phyloP scores from a whole-genome alignment of 2,113 vertebrate species.

The Emydocephalus ijimae region DNA sequence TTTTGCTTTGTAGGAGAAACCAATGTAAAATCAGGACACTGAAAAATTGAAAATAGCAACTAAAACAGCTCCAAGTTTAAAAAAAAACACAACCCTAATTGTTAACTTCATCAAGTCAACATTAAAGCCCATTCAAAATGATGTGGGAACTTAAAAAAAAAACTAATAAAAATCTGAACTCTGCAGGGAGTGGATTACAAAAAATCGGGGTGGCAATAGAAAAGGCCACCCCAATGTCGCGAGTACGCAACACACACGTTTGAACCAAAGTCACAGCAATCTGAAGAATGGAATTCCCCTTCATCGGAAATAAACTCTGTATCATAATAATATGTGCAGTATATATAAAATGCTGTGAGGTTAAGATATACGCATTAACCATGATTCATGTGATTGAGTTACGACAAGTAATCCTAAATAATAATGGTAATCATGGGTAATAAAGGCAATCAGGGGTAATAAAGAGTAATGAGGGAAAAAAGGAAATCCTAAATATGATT shows the following conservation, averaged over 20 bases:
- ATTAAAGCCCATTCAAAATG: background rate
- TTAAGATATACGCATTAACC: no score
- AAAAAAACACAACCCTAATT: background rate
- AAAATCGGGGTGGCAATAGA: background rate
- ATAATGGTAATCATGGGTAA: no score
- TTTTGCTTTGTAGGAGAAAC: background rate
- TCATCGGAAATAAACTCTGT: no score
- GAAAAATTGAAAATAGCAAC: background rate
- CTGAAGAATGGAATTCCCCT: no score
- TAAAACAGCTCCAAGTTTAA: background rate
- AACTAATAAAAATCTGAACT: background rate
- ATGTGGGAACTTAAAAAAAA: background rate
- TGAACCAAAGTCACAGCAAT: no score
- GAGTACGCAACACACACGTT: no score
- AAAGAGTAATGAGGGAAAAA: no score
- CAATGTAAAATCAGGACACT: background rate
- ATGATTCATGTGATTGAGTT: no score
- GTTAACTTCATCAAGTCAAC: background rate
- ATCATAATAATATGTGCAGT: no score
- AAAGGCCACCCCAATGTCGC: background rate
- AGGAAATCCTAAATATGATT: background rate
- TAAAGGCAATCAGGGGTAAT: no score
- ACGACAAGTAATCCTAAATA: no score
- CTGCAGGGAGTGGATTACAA: background rate
- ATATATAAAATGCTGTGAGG: no score